Evolutionary conservation across 1,140 invertebrate species (phyloP).

Genomic region (Eumeta japonica): DNA sequence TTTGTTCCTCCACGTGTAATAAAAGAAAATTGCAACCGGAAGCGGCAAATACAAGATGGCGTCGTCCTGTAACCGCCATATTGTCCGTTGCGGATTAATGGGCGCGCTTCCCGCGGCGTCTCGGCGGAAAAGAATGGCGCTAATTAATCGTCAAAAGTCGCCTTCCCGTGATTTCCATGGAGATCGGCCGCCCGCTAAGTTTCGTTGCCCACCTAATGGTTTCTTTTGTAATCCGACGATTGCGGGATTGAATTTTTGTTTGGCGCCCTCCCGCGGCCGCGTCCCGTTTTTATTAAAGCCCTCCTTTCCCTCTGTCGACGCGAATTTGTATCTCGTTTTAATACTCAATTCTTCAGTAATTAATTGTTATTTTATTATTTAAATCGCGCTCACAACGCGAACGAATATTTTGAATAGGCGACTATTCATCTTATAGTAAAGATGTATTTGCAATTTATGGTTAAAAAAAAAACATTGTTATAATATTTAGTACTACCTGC

Average conservation of each 20-base stretch:
- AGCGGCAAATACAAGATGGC: no score
- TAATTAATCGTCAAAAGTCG: constrained; percentile 56
- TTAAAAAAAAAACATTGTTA: no score
- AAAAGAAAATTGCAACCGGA: constrained; percentile 2
- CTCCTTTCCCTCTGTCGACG: constrained; percentile 18
- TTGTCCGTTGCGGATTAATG: constrained; percentile 45
- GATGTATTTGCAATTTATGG: no score
- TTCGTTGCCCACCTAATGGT: constrained; percentile 33
- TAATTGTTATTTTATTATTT: constrained; percentile 6
- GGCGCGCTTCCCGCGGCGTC: constrained; percentile 33
- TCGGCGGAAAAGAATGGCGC: constrained; percentile 46
- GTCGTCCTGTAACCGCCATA: no score
- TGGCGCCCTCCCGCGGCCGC: constrained; percentile 15
- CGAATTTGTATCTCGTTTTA: constrained; percentile 8
- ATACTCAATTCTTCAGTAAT: constrained; percentile 38
- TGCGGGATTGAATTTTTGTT: constrained; percentile 45
- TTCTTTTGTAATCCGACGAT: constrained; percentile 41
- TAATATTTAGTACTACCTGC: constrained; percentile 28
- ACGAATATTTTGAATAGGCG: no score
- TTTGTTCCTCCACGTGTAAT: no score
- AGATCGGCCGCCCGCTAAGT: constrained; percentile 43
- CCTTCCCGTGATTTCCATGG: constrained; percentile 50
- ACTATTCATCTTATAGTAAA: no score
- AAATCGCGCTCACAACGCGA: no score
- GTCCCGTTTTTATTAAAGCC: constrained; percentile 27